These are phyloP conservation scores for Pycnonotus jocosus DNA, from an alignment of 2,113 vertebrate genomes.

Conservation along the genomic window DNA sequence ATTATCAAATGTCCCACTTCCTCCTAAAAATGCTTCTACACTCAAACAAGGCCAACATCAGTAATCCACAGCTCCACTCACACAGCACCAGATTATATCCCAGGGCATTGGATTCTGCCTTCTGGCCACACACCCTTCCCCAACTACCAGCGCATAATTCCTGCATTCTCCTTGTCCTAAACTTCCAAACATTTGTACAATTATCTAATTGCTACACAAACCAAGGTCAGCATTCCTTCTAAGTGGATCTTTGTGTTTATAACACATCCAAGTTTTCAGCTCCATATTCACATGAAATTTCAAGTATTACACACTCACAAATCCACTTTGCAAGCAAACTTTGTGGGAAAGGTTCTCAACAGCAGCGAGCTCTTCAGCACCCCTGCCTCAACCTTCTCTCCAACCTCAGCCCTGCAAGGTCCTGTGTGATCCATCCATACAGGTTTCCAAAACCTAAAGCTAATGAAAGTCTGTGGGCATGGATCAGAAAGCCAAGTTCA, in stretches of 20 bases:
- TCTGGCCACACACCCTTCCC: not conserved
- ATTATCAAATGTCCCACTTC: not conserved
- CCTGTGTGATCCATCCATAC: not conserved
- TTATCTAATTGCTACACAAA: not conserved
- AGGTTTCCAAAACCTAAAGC: not conserved
- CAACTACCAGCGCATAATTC: not conserved
- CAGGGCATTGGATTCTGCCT: not conserved
- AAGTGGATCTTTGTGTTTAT: not conserved
- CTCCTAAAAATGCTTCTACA: not conserved
- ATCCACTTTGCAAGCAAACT: not conserved
- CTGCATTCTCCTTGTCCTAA: not conserved
- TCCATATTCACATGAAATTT: not conserved
- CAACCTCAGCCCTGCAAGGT: not conserved
- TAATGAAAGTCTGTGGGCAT: not conserved
- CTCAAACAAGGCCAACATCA: not conserved
- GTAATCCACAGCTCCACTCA: not conserved
- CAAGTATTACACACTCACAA: not conserved
- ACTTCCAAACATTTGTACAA: not conserved
- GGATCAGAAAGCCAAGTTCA: not conserved
- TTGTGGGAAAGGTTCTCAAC: not conserved
- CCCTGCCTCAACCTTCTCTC: not conserved
- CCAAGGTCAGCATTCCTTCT: not conserved
- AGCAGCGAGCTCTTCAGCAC: not conserved
- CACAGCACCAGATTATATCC: accelerated
- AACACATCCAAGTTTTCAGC: not conserved